Base-by-base conservation (phyloP, 2,888 invertebrate species). In the Drosophila emarginata region DNA sequence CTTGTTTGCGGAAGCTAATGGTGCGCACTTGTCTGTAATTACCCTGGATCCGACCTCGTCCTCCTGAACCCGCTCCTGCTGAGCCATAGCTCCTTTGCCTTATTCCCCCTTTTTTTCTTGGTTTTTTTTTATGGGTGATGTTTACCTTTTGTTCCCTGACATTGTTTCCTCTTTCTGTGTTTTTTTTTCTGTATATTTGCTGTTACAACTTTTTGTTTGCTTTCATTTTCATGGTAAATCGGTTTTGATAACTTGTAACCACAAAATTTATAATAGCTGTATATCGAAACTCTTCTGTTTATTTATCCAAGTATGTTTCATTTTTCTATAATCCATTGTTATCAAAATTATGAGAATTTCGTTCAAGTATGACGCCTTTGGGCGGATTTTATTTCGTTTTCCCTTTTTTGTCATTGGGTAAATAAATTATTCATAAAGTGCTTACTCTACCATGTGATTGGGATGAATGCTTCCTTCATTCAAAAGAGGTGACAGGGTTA, bases 11-110 rank as follows among this genome's bases (percentile, higher is more conserved):
- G 78, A 84, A 83, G 81, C 78, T 84, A 88, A 88, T 89, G 82
- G 79, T 88, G 77, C 77, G 88, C 88, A 89, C 87, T 87, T 87
- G 87, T 71, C 87, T 76, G 60, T 86, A 87, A 87, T 87, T 89
- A 87, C 81, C 83, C 67, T 67, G 63, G 64, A 60, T 52, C 59
- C 56, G 59, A 64, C 67, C 63, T 65, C 64, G 59, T 59, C 64
- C 76, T n/a, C 23, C 54, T 39, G 53, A 9, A 5, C 26, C 26
- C 23, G 45, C n/a, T 32, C 45, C 65, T 70, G 28, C 57, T n/a
- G 14, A 32, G 45, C 45, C 4, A 32, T 9, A 32, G 32, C 9
- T 32, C 32, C 21, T 28, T 57, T 57, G 61, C 12, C 45, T 56
- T 14, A 18, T 45, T 45, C 18, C 11, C 45, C 45, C 45, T 21